Evolutionary conservation across 37 sponge, comb jelly and placozoan species (phyloP).

Genomic region (Ianthella basta): DNA sequence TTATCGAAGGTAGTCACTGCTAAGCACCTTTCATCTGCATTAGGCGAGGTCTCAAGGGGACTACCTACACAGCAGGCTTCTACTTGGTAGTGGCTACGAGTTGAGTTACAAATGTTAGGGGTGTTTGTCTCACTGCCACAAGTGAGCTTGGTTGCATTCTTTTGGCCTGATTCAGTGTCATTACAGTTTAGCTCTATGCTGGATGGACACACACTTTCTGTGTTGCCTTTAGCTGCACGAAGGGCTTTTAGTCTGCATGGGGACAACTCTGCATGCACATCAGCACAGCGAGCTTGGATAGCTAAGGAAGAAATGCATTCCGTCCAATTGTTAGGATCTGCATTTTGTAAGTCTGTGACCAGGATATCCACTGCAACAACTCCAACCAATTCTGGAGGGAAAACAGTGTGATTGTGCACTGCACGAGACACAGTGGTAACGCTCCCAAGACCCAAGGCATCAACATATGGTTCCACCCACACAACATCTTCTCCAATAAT

Average conservation of each 20-base stretch:
- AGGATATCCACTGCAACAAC: conserved; percentile 28
- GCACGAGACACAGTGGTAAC: conserved; percentile 29
- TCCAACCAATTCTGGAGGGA: not conserved
- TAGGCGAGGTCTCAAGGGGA: not conserved
- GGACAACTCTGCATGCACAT: not conserved
- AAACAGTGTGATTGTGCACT: not conserved
- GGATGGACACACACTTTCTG: not conserved
- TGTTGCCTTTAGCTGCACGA: not conserved
- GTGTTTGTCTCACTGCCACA: not conserved
- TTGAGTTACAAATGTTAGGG: not conserved
- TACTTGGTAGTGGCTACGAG: not conserved
- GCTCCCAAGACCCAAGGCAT: conserved; percentile 36
- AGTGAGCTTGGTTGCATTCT: no score
- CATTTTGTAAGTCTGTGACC: not conserved
- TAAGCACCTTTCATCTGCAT: not conserved
- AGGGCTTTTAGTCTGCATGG: not conserved
- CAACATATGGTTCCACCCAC: conserved; percentile 43
- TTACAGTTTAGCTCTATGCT: not conserved
- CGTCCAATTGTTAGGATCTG: conserved; percentile 10
- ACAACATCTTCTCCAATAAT: not conserved
- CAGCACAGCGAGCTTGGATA: not conserved
- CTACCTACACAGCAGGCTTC: conserved; percentile 11
- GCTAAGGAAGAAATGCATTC: not conserved
- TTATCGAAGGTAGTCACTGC: not conserved
- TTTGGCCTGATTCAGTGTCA: no score